These are phyloP conservation scores for Chloroclystis v-ata DNA, from an alignment of 2,888 invertebrate species.

Conservation along the genomic window DNA sequence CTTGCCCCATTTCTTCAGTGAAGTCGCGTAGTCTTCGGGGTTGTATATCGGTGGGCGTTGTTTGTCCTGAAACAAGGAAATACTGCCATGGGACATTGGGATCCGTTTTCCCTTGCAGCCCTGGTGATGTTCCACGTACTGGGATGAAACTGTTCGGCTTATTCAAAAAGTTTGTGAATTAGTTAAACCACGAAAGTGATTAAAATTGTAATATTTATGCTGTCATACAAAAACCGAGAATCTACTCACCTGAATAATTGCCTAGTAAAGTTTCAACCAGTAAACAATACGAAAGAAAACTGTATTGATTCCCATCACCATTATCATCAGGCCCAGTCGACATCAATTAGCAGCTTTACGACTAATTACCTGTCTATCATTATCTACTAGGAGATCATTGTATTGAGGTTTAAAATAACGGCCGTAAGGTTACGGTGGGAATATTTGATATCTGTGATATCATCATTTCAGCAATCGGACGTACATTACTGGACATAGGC, in stretches of 20 bases:
- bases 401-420: background rate
- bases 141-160: too few species aligned
- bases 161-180: too few species aligned
- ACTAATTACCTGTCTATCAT: slow-evolving; percentile 4
- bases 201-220: too few species aligned
- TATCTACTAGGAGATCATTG: background rate
- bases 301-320: slow-evolving; percentile 10
- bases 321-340: slow-evolving; percentile 6
- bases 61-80: slow-evolving; percentile 81
- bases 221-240: background rate
- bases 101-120: too few species aligned
- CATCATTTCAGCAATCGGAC: too few species aligned
- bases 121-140: too few species aligned
- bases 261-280: too few species aligned
- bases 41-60: slow-evolving; percentile 93
- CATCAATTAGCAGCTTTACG: slow-evolving; percentile 12
- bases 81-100: background rate
- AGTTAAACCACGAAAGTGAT: too few species aligned
- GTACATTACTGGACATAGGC: too few species aligned
- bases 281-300: slow-evolving; percentile 12
- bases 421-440: background rate
- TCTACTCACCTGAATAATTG: background rate
- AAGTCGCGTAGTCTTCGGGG: slow-evolving; percentile 91
- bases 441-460: too few species aligned
- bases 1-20: slow-evolving; percentile 88